Evolutionary conservation across 2,797 vertebrate genomes (phyloP).

Genomic region (Tapirus indicus): DNA sequence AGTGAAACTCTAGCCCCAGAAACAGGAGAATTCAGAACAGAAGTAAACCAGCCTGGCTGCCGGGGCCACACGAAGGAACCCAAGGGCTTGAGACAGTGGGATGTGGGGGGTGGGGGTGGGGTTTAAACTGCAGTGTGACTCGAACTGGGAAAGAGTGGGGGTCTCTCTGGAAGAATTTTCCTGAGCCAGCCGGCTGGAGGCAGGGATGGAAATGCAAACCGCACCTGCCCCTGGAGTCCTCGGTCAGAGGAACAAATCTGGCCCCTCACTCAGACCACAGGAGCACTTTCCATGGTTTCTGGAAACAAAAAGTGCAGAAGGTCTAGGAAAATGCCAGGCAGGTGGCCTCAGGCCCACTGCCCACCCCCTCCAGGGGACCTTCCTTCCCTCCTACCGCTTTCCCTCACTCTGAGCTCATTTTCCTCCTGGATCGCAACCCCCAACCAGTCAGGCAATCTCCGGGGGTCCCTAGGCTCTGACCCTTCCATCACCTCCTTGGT

Average conservation of each 20-base stretch:
- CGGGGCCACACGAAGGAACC: not conserved
- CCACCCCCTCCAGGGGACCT: not conserved
- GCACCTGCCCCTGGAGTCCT: not conserved
- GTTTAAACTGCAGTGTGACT: not conserved
- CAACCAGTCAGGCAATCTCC: too few relatives aligned
- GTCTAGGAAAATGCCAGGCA: not conserved
- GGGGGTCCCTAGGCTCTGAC: not conserved
- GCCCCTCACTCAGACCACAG: not conserved
- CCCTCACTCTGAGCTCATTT: not conserved
- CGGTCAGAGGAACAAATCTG: not conserved
- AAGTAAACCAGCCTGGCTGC: not conserved
- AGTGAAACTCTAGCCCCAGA: not conserved
- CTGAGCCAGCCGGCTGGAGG: not conserved
- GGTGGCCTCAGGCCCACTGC: not conserved
- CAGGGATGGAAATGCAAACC: not conserved
- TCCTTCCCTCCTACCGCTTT: not conserved
- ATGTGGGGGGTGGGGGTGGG: accelerated
- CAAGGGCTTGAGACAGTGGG: not conserved
- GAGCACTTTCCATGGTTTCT: not conserved
- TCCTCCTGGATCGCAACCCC: not conserved
- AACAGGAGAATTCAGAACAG: not conserved
- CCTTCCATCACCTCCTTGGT: not conserved
- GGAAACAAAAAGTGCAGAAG: not conserved
- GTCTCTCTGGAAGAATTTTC: not conserved
- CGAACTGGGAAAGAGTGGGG: not conserved